Evolutionary conservation across 2,113 vertebrate genomes (phyloP), one percentile per base, ranked within the genome.

Genomic region (Sinocyclocheilus grahami): DNA sequence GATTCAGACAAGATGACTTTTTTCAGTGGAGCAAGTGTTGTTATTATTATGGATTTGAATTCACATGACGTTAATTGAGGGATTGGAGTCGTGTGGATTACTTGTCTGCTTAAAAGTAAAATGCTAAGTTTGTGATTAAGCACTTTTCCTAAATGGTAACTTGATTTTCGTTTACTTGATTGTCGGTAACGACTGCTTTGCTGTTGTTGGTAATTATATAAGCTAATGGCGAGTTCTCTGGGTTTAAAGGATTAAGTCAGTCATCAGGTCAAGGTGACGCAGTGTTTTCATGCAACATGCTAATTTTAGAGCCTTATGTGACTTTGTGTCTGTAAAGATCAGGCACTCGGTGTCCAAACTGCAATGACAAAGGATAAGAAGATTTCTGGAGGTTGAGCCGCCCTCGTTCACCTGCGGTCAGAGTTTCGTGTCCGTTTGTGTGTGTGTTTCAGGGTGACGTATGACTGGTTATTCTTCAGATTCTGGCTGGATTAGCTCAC

Each of bases 401-500:
- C 27, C 24, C 24, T 65, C 10, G n/a, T 24, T 24, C 10, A 12
- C 60, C n/a, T 24, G 51, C 51, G 4, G 13, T 53, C 12, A 53
- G 13, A 53, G 51, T 13, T 11, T 42, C 42, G 13, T 53, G 14
- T 55, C 11, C 27, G 24, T 30, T 2, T 14, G 27, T 67, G 24
- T 67, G 63, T 5, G 62, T 65, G 62, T 24, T 24, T 65, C n/a
- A 63, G n/a, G 4, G 27, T 8, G 69, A 75, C 11, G 39, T 53
- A 76, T 5, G 69, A 46, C 30, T 2, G 30, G 30, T 33, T 33
- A 33, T 33, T 33, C 30, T 33, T 33, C 30, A 33, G 30, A 33
- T 33, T 33, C 30, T 39, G 4, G 2, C 33, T 65, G 51, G 84
- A 78, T 82, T 76, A 85, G 16, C 75, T 84, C 6, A n/a, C 76